A percentile compares a stretch with the other conserved stretches of the same genome.
These are phyloP conservation scores for Maniola hyperantus DNA, from an alignment of 2,888 invertebrate genomes.

Conservation along the genomic window DNA sequence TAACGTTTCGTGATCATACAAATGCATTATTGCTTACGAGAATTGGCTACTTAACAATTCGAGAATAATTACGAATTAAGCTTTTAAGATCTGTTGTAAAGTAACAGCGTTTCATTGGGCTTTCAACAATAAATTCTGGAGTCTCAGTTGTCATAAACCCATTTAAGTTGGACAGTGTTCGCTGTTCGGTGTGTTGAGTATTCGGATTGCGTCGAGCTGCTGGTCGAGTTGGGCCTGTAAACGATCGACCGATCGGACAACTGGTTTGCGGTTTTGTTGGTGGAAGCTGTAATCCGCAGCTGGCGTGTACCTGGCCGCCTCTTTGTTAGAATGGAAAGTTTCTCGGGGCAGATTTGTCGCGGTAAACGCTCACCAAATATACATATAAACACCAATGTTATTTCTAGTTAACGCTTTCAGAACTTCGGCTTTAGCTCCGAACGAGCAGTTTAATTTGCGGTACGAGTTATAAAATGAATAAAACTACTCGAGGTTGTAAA, in stretches of 20 bases:
- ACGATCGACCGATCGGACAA: conserved; percentile 44
- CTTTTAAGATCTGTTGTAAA: conserved; percentile 39
- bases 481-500: conserved; percentile 23
- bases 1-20: conserved; percentile 61
- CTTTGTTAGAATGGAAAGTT: conserved; percentile 75
- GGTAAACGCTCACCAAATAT: conserved; percentile 47
- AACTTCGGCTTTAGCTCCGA: conserved; percentile 36
- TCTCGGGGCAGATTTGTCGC: conserved; percentile 62
- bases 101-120: conserved; percentile 44
- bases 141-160: conserved; percentile 69
- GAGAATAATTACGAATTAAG: conserved; percentile 36
- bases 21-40: conserved; percentile 30
- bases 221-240: conserved; percentile 45
- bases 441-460: conserved; percentile 35
- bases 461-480: conserved; percentile 26
- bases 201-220: conserved; percentile 49
- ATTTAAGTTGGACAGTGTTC: conserved; percentile 64
- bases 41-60: conserved; percentile 29
- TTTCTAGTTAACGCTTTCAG: conserved; percentile 41
- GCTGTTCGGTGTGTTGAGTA: conserved; percentile 38
- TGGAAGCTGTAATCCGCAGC: conserved; percentile 65
- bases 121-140: conserved; percentile 58
- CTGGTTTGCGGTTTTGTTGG: conserved; percentile 52
- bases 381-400: conserved; percentile 46
- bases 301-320: conserved; percentile 72